Evolutionary conservation across 2,888 invertebrate genomes (phyloP), one percentile per base, ranked within the genome.

Genomic region (Eilema caniola): DNA sequence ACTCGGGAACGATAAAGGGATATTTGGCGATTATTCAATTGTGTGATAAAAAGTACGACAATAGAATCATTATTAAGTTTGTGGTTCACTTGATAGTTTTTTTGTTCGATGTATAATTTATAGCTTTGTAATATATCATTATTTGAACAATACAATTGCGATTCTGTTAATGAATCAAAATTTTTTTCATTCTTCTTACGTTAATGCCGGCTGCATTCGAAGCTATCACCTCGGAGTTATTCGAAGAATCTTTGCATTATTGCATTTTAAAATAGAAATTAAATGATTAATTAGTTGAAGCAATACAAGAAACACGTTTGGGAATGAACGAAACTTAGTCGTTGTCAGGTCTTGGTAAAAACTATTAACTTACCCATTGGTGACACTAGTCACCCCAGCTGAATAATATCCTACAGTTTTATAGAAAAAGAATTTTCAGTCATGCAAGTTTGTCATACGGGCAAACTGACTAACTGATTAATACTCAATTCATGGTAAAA

Each of bases 11-110:
- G 86, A 90, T 90, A 91, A 91, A 90, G 86, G 89, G 89, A 89
- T 92, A 90, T 89, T 90, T 85, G 83, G 79, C 86, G 88, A 91
- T 92, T 91, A 92, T 92, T 93, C 90, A 90, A 92, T 92, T 92
- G 91, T 85, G 84, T 81, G 74, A 75, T 75, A 78, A 70, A 80
- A 47, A 79, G 77, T 75, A 83, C 76, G 72, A 83, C 77, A 79
- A 83, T 71, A 76, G 73, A 75, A 53, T 68, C 69, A 61, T 72
- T 76, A 70, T 76, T 74, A 75, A 71, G 73, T 65, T 65, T 67
- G 76, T 75, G 72, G 66, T 37, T 75, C 64, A 69, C 73, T 74
- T 68, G 59, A 5, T 25, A 59, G 59, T 59, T 28, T 59, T 24
- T 59, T 3, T 28, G 24, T 28, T 59, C 25, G 8, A 28, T 59